These are phyloP conservation scores for Ladona fulva DNA, from an alignment of 1,140 invertebrate genomes.

Conservation along the genomic window DNA sequence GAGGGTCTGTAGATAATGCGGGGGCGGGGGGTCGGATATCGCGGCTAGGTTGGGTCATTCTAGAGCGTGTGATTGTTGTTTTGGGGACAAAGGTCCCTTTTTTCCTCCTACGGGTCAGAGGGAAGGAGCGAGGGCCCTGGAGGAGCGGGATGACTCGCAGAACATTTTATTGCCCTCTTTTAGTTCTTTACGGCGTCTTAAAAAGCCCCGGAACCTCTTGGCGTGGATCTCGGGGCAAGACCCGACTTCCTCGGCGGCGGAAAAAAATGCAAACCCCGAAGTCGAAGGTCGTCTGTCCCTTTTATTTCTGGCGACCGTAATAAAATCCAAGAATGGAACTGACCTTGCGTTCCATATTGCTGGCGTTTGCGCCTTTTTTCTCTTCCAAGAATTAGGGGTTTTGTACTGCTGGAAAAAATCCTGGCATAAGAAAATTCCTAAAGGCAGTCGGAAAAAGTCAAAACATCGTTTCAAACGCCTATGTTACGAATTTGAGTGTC, in stretches of 20 bases:
- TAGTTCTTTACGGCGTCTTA: background rate
- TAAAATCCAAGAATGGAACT: background rate
- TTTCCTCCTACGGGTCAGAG: background rate
- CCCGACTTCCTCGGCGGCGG: background rate
- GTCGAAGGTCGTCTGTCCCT: background rate
- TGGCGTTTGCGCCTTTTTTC: too few relatives aligned
- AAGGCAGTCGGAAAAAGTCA: too few relatives aligned
- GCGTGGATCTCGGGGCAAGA: background rate
- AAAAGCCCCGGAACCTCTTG: background rate
- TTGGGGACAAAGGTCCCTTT: background rate
- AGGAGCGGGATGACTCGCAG: background rate
- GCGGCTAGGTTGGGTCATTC: too few relatives aligned
- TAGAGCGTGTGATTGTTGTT: background rate
- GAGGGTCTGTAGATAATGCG: background rate
- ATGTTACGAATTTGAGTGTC: too few relatives aligned
- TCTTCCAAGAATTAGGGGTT: too few relatives aligned
- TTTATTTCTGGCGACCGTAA: background rate
- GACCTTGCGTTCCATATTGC: background rate
- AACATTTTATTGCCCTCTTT: background rate
- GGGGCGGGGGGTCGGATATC: background rate
- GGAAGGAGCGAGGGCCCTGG: background rate
- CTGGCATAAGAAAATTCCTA: too few relatives aligned
- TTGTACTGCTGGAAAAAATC: too few relatives aligned
- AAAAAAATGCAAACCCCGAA: background rate
- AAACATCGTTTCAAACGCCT: too few relatives aligned